Evolutionary conservation across 2,888 invertebrate species (phyloP).

Genomic region (Tridacna crocea): DNA sequence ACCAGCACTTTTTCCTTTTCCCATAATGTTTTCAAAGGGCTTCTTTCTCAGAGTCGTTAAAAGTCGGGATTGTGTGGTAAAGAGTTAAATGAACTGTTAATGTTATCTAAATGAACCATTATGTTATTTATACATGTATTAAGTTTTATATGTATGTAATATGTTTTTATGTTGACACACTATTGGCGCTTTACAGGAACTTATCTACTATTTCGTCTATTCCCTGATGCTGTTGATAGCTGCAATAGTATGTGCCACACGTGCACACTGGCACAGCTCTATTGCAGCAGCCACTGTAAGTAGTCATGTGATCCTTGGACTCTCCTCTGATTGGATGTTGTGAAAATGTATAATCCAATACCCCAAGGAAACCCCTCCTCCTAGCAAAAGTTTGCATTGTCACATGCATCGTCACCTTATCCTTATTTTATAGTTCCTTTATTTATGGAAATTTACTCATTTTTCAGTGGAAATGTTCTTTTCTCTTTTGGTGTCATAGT

Average conservation of each 20-base stretch:
- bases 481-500: too few species aligned
- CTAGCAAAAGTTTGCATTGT: background rate
- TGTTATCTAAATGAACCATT: too few species aligned
- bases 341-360: background rate
- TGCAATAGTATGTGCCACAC: slow-evolving; percentile 75
- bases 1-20: too few species aligned
- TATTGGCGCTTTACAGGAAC: slow-evolving; percentile 68
- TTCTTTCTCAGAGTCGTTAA: too few species aligned
- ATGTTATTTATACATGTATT: too few species aligned
- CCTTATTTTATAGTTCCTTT: too few species aligned
- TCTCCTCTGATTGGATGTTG: background rate
- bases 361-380: background rate
- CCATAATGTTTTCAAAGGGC: too few species aligned
- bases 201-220: slow-evolving; percentile 75
- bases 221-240: slow-evolving; percentile 76
- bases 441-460: slow-evolving; percentile 3
- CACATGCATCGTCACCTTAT: too few species aligned
- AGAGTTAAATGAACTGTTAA: too few species aligned
- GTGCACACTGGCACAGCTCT: slow-evolving; percentile 45
- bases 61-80: too few species aligned
- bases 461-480: background rate
- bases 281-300: slow-evolving; percentile 62
- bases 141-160: too few species aligned
- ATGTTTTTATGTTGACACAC: too few species aligned
- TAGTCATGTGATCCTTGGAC: slow-evolving; percentile 13